A percentile compares a stretch with the other conserved stretches of the same genome.
phyloP scores from a whole-genome alignment of 2,113 vertebrate genomes.

The Serinus canaria region DNA sequence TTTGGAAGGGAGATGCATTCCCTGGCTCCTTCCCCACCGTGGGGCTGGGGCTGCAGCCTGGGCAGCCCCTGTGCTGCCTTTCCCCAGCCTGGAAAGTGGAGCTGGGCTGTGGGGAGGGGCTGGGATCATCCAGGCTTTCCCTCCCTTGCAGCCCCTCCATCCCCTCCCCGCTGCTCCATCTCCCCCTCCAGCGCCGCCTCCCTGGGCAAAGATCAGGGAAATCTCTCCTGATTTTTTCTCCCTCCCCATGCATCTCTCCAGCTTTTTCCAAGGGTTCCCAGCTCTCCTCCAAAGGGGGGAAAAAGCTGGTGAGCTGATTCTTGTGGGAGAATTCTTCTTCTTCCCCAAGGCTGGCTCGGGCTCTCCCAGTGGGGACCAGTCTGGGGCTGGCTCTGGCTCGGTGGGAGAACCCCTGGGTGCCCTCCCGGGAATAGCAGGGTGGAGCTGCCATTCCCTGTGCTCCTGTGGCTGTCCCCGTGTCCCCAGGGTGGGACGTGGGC shows the following conservation, averaged over 20 bases:
- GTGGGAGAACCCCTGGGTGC: background rate
- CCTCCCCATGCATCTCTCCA: background rate
- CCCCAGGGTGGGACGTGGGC: background rate
- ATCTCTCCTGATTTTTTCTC: background rate
- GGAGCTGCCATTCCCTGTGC: fast-evolving
- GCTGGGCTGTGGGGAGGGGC: background rate
- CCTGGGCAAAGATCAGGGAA: background rate
- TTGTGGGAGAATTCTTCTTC: no score
- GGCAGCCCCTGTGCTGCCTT: background rate
- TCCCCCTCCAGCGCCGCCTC: background rate
- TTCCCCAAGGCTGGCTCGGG: background rate
- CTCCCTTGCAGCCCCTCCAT: background rate
- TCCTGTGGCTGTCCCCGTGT: background rate
- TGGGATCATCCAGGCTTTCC: background rate
- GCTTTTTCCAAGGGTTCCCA: background rate
- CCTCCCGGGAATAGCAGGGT: background rate
- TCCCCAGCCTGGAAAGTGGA: background rate
- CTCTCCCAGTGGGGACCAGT: background rate
- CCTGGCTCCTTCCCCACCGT: background rate
- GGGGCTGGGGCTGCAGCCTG: background rate
- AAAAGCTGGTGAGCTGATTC: background rate
- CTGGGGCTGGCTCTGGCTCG: background rate
- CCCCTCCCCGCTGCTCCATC: background rate
- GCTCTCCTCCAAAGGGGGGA: no score
- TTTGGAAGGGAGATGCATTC: background rate